Evolutionary conservation across 2,797 vertebrate genomes (phyloP), one percentile per base, ranked within the genome.

Genomic region (Salarias fasciatus): DNA sequence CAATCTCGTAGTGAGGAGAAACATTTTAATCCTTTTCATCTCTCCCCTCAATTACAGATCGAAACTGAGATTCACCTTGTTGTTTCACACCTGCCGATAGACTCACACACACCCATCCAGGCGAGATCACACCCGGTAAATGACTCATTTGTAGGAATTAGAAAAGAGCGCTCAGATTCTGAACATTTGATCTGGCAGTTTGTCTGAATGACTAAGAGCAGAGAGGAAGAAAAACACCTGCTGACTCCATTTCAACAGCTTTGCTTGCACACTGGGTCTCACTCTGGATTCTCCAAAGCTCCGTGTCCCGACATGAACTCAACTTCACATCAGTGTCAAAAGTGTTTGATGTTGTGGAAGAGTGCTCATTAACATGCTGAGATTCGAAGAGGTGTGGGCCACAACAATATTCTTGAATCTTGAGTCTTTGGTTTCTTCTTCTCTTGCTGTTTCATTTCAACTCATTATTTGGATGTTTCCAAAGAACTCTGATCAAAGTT

Each of bases 391-490:
- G 54, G 65, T 58, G 62, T 36, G 37, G 64, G 31, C 38, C 24
- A 56, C 53, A 70, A 68, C 65, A 66, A 37, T 74, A 76, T 72
- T 61, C 29, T 12, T 43, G 14, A 48, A 48, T 53, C 49, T 8
- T n/a, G 1, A 72, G 11, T 33, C 59, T 66, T 53, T 61, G 45
- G 61, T 59, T 75, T 80, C 46, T 35, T 35, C 33, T 24, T 24
- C 11, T 46, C 31, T 33, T 8, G 6, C 61, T 58, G 36, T 69
- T 77, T 53, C 47, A 54, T 42, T 57, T 50, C n/a, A 45, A 59
- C 50, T 77, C 59, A 78, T 85, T 79, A 83, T 80, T 82, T 68
- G 31, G 65, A 80, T 84, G 36, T 68, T 81, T 63, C 64, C 1
- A 13, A 28, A 24, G 48, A 68, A 63, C 52, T 66, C 55, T 69